A percentile compares a stretch with the other conserved stretches of the same genome.
These are phyloP conservation scores for Trichonephila clavipes DNA, from an alignment of 1,140 invertebrate species.

Conservation along the genomic window DNA sequence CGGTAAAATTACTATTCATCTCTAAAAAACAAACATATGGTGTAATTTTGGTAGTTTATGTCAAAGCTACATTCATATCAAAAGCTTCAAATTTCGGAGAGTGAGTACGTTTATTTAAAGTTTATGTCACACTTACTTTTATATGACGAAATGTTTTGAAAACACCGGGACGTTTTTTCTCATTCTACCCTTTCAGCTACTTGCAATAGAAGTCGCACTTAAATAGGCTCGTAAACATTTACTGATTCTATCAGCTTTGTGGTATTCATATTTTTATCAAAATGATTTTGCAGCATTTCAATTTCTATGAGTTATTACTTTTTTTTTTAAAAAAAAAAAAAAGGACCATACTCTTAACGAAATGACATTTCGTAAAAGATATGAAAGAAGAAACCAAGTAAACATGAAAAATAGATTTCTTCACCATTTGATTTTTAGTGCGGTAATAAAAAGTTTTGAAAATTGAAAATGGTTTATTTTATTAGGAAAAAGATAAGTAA, in stretches of 20 bases:
- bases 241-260: not conserved
- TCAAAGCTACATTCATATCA: not conserved
- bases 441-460: not conserved
- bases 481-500: not conserved
- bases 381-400: not conserved
- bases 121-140: not conserved
- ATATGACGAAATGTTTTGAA: not conserved
- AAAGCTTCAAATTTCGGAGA: not conserved
- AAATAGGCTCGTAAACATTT: conserved; percentile 2
- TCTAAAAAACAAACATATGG: not conserved
- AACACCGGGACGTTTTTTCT: not conserved
- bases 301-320: not conserved
- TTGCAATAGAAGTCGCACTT: not conserved
- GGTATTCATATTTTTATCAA: not conserved
- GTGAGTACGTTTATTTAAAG: not conserved
- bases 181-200: not conserved
- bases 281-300: conserved; percentile 1
- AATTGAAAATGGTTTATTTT: not conserved
- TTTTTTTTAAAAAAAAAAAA: conserved; percentile 7
- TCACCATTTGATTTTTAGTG: conserved; percentile 10
- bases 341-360: not conserved
- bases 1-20: not conserved
- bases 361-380: conserved; percentile 28
- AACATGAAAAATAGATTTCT: not conserved
- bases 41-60: not conserved